Evolutionary conservation across 2,113 vertebrate species (phyloP).

Genomic region (Stomatorhinus ivindoensis): DNA sequence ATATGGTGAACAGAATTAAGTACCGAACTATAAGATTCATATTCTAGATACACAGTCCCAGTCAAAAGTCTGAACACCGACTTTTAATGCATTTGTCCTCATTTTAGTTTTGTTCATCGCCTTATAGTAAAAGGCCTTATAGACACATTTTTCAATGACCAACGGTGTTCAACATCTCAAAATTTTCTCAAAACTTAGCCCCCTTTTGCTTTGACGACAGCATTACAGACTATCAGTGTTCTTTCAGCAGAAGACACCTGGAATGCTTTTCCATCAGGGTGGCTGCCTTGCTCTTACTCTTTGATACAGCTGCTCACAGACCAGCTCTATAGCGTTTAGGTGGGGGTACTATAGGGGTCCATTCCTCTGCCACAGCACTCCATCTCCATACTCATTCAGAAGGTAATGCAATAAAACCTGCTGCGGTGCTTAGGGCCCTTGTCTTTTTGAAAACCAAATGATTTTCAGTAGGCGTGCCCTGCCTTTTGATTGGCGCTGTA

Average conservation of each 20-base stretch:
- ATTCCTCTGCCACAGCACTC: neutral
- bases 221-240: neutral
- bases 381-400: neutral
- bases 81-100: neutral
- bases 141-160: neutral
- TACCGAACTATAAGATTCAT: neutral
- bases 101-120: neutral
- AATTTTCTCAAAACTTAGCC: neutral
- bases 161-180: neutral
- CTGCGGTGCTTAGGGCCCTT: neutral
- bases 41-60: neutral
- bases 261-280: neutral
- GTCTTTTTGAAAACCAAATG: neutral
- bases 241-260: neutral
- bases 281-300: neutral
- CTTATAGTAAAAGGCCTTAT: neutral
- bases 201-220: neutral
- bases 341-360: neutral
- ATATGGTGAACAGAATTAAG: neutral
- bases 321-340: neutral
- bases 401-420: neutral
- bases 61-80: neutral
- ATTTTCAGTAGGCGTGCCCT: neutral
- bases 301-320: neutral
- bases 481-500: neutral